phyloP scores from a whole-genome alignment of 2,797 vertebrate genomes.

The Knipowitschia caucasica region DNA sequence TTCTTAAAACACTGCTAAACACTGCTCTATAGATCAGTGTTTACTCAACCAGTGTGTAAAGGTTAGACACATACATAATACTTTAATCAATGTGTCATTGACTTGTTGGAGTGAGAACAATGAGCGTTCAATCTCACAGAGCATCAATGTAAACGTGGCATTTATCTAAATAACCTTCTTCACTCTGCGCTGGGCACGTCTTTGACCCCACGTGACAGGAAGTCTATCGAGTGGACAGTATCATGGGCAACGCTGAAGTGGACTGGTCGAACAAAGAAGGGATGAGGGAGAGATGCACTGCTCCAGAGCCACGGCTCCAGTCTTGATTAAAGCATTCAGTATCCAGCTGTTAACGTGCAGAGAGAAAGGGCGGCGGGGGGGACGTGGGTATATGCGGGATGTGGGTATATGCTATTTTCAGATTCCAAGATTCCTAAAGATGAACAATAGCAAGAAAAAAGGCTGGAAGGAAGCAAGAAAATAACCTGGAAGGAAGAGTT shows the following conservation, averaged over 20 bases:
- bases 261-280: constrained; percentile 9
- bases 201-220: constrained; percentile 6
- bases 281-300: constrained; percentile 34
- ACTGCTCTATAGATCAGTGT: neutral
- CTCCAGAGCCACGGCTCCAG: constrained; percentile 23
- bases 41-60: constrained; percentile 2
- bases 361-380: constrained; percentile 10
- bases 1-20: neutral
- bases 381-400: constrained; percentile 33
- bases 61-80: constrained; percentile 1
- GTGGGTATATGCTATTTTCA: constrained; percentile 3
- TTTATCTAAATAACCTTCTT: constrained; percentile 12
- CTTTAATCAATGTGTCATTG: constrained; percentile 3
- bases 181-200: neutral
- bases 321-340: constrained; percentile 51
- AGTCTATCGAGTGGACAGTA: constrained; percentile 3
- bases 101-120: neutral
- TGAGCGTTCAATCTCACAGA: neutral
- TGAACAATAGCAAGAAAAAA: neutral
- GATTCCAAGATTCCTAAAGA: neutral
- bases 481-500: neutral
- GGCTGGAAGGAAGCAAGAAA: too few species aligned
- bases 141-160: neutral
- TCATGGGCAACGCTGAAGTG: constrained; percentile 3
- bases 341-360: constrained; percentile 44